Evolutionary conservation across 2,888 invertebrate genomes (phyloP), one percentile per base, ranked within the genome.

Genomic region (Zygaena filipendulae): DNA sequence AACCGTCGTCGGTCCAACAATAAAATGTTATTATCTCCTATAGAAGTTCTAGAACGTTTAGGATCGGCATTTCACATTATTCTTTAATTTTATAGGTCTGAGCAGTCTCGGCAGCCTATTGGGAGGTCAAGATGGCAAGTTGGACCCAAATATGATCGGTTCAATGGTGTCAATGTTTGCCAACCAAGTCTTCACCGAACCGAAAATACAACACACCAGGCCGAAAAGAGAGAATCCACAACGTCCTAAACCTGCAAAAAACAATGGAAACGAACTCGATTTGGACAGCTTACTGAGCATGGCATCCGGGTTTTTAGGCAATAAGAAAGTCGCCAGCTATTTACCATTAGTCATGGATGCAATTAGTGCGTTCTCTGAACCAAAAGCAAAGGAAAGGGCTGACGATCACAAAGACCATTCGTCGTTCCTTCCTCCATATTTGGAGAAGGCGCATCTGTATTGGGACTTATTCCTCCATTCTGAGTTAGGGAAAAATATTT

Each of bases 391-490:
- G 27, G 81, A 82, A 35, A 74, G 84, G 0, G 82, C 84, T 16
- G 81, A 84, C 11, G 81, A 81, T 1, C 89, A 90, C 47, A 86
- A 87, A 29, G 86, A 83, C 21, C 91, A 91, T 42, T 84, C 88
- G 0, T 84, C 86, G 58, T 85, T 87, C 43, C 60, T 92, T 37
- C 91, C 91, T 0, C 91, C 33, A 48, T 88, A 59, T 52, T 85
- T 59, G 11, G 77, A 77, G 31, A 75, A 87, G 40, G 54, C 85
- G 2, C 91, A 91, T 55, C 66, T 91, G 2, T 82, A 88, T 47
- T 90, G 91, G 85, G 91, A 92, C 39, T 83, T 90, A 36, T 90
- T 92, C 48, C 70, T 88, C 14, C 87, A 88, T 51, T 91, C 92
- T 0, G 91, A 92, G 38, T 68, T 92, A 10, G 91, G 91, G 0